Base-by-base conservation (phyloP, 2,797 vertebrate genomes). In the Semotilus atromaculatus region DNA sequence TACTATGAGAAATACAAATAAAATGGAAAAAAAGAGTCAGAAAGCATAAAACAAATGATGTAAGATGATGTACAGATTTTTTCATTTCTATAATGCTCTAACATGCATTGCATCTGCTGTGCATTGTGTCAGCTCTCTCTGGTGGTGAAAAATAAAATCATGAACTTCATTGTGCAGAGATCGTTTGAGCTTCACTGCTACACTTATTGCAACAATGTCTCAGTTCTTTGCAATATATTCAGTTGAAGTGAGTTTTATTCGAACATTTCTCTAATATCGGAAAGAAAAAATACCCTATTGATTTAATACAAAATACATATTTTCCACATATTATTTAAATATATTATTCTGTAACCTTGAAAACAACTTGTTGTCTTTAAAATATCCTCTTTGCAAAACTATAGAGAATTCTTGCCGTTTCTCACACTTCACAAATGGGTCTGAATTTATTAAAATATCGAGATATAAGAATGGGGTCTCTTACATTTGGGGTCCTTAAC, bases 101-200 rank as follows among this genome's bases (percentile, higher is more conserved):
- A 67, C 21, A 7, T 83, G n/a, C 1, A 60, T 70, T 60, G 23
- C 2, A 60, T 34, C 18, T 45, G 9, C 19, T 73, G 48, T 36
- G 83, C 90, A 88, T 90, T 87, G 78, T 90, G 93, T 83, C 91
- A 92, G 95, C 94, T 93, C 95, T 94, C 94, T 90, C 95, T 95
- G 18, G 89, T 93, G 95, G 92, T 70, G 45, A 51, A 18, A 71
- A 34, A 60, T 26, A 74, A 64, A 23, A 80, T 48, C 13, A 64
- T 80, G 58, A 14, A 31, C 51, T 64, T 23, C 31, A 74, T 51
- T 79, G 43, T 38, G 34, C 26, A 6, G 26, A 31, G 13, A 29
- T 64, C 26, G 29, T 26, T 26, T 53, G 51, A 53, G 7, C 10
- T 60, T 60, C 58, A 58, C 23, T 5, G 55, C 14, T 66, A 62